Percentiles rank a stretch among this genome's conserved stretches.
These are phyloP conservation scores for Odontocolon sp. DNA, from an alignment of 2,888 invertebrate genomes.

Conservation along the genomic window DNA sequence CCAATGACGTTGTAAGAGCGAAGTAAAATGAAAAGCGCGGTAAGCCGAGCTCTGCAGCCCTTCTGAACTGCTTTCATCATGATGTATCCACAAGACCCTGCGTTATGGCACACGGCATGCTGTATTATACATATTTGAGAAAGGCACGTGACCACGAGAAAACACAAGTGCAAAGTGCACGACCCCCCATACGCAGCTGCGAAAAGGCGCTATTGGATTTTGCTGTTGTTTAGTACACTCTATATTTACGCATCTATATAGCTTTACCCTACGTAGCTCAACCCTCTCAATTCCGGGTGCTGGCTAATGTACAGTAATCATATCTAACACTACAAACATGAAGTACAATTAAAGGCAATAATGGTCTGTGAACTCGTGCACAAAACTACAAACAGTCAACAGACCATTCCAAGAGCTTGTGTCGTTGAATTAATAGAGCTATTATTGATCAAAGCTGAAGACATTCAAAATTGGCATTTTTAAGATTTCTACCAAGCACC, in stretches of 20 bases:
- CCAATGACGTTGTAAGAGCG: too few relatives aligned
- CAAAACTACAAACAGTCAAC: background rate
- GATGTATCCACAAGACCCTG: slow-evolving; percentile 37
- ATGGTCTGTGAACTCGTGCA: slow-evolving; percentile 6
- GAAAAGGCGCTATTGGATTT: slow-evolving; percentile 61
- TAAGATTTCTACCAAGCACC: too few relatives aligned
- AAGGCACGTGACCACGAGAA: slow-evolving; percentile 71
- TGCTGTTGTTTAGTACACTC: slow-evolving; percentile 4
- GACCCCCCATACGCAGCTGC: slow-evolving; percentile 65
- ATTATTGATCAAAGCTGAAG: slow-evolving; percentile 11
- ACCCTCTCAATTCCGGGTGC: slow-evolving; percentile 8
- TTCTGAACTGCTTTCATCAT: too few relatives aligned
- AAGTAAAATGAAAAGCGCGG: too few relatives aligned
- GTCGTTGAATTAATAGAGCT: slow-evolving; percentile 32
- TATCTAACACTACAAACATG: slow-evolving; percentile 10
- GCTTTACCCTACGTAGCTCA: background rate
- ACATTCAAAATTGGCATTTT: background rate
- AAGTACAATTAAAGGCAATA: slow-evolving; percentile 9
- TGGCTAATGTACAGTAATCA: background rate
- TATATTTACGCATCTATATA: background rate
- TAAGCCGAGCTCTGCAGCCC: too few relatives aligned
- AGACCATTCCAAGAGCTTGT: slow-evolving; percentile 10
- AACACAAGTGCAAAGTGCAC: slow-evolving; percentile 25
- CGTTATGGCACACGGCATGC: slow-evolving; percentile 60
- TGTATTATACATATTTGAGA: slow-evolving; percentile 65